Conservation (phyloP, 2,797 vertebrate genomes). For the Pitangus sulphuratus region DNA sequence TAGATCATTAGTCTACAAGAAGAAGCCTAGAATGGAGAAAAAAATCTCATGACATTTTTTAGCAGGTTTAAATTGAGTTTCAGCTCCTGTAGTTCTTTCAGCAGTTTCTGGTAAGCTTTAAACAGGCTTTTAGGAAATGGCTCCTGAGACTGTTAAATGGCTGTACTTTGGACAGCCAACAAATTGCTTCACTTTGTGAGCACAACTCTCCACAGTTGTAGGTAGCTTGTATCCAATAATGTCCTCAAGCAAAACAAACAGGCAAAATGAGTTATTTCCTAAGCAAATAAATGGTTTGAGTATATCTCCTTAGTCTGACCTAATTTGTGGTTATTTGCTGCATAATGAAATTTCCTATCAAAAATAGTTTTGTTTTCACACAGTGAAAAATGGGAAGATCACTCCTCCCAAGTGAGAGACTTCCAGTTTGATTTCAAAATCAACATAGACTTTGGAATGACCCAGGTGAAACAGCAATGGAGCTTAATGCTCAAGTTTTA, state of each 20-base stretch:
- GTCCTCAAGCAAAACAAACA: background rate
- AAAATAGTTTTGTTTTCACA: background rate
- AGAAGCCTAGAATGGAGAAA: background rate
- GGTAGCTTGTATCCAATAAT: background rate
- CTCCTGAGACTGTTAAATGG: background rate
- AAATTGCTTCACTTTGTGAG: background rate
- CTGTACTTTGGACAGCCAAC: background rate
- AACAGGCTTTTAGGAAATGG: background rate
- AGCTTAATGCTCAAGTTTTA: background rate
- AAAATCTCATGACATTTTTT: background rate
- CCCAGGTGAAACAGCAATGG: background rate
- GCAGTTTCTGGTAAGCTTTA: background rate
- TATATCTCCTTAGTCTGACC: background rate
- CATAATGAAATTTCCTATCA: background rate
- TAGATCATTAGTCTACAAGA: background rate
- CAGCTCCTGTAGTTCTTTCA: background rate
- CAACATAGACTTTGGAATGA: background rate
- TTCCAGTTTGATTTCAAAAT: background rate
- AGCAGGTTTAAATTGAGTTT: slow-evolving; percentile 12
- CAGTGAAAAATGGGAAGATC: background rate
- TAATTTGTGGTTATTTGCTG: background rate
- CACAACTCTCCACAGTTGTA: background rate
- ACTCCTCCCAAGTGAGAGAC: background rate
- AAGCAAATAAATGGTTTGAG: slow-evolving; percentile 1
- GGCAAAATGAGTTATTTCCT: slow-evolving; percentile 2